Percentiles rank a stretch among this genome's conserved stretches.
Conservation (phyloP, 1,140 invertebrate genomes). For the Bombus consobrinus region DNA sequence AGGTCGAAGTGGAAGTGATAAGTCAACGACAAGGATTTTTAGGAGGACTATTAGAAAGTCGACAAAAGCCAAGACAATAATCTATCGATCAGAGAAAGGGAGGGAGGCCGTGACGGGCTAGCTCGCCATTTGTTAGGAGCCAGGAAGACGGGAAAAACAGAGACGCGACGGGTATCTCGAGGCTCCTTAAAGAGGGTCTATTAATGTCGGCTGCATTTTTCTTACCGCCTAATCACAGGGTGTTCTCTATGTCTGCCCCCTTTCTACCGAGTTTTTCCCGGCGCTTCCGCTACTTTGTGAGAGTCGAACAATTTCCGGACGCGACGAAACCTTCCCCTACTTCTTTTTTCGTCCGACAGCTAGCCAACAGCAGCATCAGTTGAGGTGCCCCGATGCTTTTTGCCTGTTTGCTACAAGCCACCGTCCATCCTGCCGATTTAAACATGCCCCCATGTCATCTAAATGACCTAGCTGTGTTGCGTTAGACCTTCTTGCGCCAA, state of each 20-base stretch:
- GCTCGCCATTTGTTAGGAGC: constrained; percentile 58
- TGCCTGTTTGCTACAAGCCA: constrained; percentile 26
- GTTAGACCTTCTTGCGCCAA: neutral
- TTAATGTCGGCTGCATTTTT: constrained; percentile 73
- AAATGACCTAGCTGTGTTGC: neutral
- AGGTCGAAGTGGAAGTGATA: constrained; percentile 15
- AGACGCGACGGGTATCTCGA: constrained; percentile 50
- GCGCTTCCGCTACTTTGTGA: constrained; percentile 68
- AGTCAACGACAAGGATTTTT: constrained; percentile 46
- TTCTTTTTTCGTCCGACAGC: constrained; percentile 11
- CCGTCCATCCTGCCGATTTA: constrained; percentile 14
- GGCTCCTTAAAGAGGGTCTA: constrained; percentile 68
- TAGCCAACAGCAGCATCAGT: neutral
- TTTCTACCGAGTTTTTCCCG: constrained; percentile 62
- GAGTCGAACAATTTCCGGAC: constrained; percentile 72
- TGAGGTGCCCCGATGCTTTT: constrained; percentile 40
- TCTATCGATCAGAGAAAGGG: constrained; percentile 56
- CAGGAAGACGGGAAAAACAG: constrained; percentile 61
- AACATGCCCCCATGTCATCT: constrained; percentile 13
- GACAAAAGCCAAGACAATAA: constrained; percentile 47
- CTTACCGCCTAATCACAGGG: constrained; percentile 72
- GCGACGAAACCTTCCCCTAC: constrained; percentile 54
- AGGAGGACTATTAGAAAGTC: constrained; percentile 19
- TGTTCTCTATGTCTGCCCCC: constrained; percentile 30
- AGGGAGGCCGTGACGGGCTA: constrained; percentile 46